Base-by-base conservation (phyloP, 2,888 invertebrate species). In the Lasioglossum malachurum region DNA sequence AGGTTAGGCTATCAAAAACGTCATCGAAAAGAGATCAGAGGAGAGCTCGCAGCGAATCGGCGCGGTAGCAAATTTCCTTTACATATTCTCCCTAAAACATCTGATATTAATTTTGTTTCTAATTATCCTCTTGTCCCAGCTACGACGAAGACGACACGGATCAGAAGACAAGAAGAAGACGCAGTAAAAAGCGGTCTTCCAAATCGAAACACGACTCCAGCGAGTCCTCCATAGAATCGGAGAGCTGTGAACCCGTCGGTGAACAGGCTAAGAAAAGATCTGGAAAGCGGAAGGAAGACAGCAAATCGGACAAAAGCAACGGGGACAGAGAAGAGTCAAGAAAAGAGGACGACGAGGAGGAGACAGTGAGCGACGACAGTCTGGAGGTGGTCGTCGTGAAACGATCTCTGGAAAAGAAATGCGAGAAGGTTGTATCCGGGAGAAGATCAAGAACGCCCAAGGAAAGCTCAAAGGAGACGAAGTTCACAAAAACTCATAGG, bases 141-240 rank as follows among this genome's bases (percentile, higher is more conserved):
- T 93, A 94, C 82, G 93, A 94, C 0, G 92, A 91, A 1, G 86
- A 84, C 4, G 91, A 94, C 57, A 94, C 94, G 35, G 94, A 94
- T 49, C 83, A 76, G 57, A 89, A 87, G 31, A 60, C 84, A 4
- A 88, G 93, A 92, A 49, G 93, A 93, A 67, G 93, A 92, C 87
- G 89, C 85, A 89, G 91, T 77, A 87, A 88, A 84, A 80, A 75
- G 69, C 77, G 90, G 23, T 84, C 95, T 94, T 92, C 94, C 95
- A 75, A 96, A 96, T 91, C 95, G 95, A 86, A 95, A 95, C 89
- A 93, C 92, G 91, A 95, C 94, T 92, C 96, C 95, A 91, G 96
- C 78, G 95, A 96, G 67, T 94, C 96, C 0, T 96, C 96, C 38
- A 95, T 96, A 71, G 96, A 96, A 87, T 96, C 96, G 7, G 95